These are phyloP conservation scores for Tonatia bakeri DNA, from an alignment of 2,113 vertebrate genomes.

Conservation along the genomic window DNA sequence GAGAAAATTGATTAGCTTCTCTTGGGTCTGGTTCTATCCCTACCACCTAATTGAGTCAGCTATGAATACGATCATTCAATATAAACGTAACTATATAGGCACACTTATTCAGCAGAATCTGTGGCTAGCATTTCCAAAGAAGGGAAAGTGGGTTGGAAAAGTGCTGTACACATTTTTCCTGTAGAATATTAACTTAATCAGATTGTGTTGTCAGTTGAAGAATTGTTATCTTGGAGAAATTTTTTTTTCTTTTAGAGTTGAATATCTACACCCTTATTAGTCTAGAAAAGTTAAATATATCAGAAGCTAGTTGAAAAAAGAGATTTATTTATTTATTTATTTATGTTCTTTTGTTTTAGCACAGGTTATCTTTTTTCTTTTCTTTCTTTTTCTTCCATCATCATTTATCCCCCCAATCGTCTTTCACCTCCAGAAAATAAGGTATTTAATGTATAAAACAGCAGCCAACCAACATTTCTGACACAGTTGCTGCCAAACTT, in stretches of 20 bases:
- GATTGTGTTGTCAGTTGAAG: neutral
- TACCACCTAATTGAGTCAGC: neutral
- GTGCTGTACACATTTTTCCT: neutral
- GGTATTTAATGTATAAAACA: neutral
- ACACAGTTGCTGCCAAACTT: neutral
- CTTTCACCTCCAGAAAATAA: neutral
- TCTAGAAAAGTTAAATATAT: conserved; percentile 6
- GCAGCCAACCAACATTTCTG: neutral
- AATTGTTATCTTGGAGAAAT: neutral
- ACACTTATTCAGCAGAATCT: neutral
- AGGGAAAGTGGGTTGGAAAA: neutral
- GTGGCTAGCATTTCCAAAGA: neutral
- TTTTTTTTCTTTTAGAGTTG: neutral
- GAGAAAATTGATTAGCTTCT: neutral
- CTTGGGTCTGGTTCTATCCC: neutral
- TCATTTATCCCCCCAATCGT: too few relatives aligned
- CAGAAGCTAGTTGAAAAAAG: neutral
- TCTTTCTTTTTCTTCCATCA: too few relatives aligned
- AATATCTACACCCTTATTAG: neutral
- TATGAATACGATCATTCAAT: neutral
- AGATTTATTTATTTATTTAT: neutral
- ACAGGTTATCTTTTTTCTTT: too few relatives aligned
- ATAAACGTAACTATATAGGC: neutral
- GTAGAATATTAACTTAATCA: neutral
- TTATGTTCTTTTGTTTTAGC: too few relatives aligned